Conservation (phyloP, 2,888 invertebrate genomes). For the Eupeodes latifasciatus region DNA sequence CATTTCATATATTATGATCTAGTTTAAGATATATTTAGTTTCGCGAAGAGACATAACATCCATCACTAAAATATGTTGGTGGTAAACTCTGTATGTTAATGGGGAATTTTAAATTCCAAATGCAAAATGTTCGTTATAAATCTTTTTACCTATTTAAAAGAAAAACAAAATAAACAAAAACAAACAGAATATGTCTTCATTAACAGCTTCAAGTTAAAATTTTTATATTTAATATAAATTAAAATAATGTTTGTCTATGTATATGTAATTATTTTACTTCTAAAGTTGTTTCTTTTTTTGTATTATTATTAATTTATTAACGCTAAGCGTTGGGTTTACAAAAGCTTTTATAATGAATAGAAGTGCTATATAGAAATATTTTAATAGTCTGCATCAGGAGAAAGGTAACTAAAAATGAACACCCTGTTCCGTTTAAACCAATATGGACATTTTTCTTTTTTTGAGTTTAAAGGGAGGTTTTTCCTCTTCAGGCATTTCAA, state of each 20-base stretch:
- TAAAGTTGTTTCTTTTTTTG: constrained; percentile 33
- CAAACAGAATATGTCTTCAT: constrained; percentile 38
- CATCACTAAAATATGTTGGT: background rate
- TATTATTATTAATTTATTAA: constrained; percentile 18
- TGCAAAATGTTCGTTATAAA: constrained; percentile 22
- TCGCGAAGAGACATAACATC: background rate
- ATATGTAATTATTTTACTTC: constrained; percentile 52
- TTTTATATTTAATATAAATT: constrained; percentile 28
- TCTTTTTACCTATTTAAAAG: constrained; percentile 15
- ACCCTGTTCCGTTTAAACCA: no score
- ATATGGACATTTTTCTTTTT: no score
- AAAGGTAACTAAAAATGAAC: background rate
- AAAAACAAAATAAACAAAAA: background rate
- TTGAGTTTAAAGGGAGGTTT: no score
- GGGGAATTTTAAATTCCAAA: constrained; percentile 41
- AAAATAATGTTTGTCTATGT: constrained; percentile 26
- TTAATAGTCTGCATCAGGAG: background rate
- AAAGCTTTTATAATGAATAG: constrained; percentile 3
- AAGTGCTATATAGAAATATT: constrained; percentile 17
- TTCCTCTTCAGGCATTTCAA: no score
- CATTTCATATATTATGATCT: constrained; percentile 16
- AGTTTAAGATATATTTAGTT: constrained; percentile 37
- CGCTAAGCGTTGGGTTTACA: constrained; percentile 62
- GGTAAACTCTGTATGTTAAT: constrained; percentile 24
- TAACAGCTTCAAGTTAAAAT: constrained; percentile 53